A percentile compares a stretch with the other conserved stretches of the same genome.
Evolutionary conservation across 35 echinoderm and acorn worm genomes (phyloP).

Genomic region (Antedon bifida): DNA sequence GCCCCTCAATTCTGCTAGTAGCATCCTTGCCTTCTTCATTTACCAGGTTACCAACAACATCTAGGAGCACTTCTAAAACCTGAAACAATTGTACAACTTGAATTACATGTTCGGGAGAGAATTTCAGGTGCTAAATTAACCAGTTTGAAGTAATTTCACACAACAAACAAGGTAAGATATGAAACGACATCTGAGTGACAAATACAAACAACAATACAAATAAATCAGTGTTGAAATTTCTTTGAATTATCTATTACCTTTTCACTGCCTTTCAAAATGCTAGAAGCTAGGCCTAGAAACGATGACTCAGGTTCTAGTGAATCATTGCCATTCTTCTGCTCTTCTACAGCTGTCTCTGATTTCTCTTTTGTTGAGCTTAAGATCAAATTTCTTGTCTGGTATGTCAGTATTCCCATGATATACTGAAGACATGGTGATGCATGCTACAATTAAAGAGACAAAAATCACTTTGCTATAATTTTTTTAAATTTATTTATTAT

Average conservation of each 20-base stretch:
- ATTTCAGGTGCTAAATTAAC: background rate
- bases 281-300: conserved; percentile 31
- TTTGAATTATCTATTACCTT: no score
- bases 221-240: no score
- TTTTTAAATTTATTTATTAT: no score
- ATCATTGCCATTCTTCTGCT: background rate
- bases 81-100: no score
- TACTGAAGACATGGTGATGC: conserved; percentile 59
- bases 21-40: background rate
- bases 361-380: conserved; percentile 25
- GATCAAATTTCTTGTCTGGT: conserved; percentile 25
- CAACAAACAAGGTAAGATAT: no score
- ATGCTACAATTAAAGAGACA: conserved; percentile 2
- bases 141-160: no score
- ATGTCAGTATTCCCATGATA: conserved; percentile 38
- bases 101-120: no score
- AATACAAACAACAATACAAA: background rate
- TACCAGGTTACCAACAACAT: conserved; percentile 26
- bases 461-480: no score
- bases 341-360: conserved; percentile 7
- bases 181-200: background rate
- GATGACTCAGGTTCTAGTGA: conserved; percentile 8
- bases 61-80: conserved; percentile 42
- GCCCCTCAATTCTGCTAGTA: conserved; percentile 21
- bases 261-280: conserved; percentile 51